Conservation (phyloP, 2,797 vertebrate species). For the Tympanoctomys barrerae region DNA sequence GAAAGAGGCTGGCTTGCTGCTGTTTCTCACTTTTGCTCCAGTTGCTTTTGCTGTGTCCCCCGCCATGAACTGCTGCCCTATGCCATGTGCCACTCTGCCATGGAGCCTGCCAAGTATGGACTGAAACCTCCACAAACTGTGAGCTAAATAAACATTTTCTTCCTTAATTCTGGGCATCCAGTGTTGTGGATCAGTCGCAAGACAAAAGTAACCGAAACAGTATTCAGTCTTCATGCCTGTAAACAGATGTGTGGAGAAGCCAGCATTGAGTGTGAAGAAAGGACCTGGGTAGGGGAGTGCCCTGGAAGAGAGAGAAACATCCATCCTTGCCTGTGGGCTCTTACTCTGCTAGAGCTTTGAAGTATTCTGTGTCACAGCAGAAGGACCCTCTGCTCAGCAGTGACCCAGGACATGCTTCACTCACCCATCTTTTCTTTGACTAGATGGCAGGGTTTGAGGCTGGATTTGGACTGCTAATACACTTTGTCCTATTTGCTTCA, state of each 20-base stretch:
- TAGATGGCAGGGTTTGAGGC: neutral
- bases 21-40: too few relatives aligned
- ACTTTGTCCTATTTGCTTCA: conserved; percentile 36
- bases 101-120: too few relatives aligned
- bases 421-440: conserved; percentile 44
- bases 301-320: neutral
- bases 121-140: too few relatives aligned
- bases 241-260: neutral
- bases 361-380: neutral
- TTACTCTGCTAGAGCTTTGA: neutral
- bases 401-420: neutral
- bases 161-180: too few relatives aligned
- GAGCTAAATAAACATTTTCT: too few relatives aligned
- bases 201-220: too few relatives aligned
- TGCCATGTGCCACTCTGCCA: too few relatives aligned
- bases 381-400: neutral
- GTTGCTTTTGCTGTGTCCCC: too few relatives aligned
- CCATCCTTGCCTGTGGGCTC: fast-evolving
- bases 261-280: fast-evolving
- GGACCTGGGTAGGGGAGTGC: too few relatives aligned
- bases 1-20: too few relatives aligned
- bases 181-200: too few relatives aligned
- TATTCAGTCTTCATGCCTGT: neutral
- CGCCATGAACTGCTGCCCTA: too few relatives aligned
- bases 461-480: conserved; percentile 42